Percentiles rank a stretch among this genome's conserved stretches.
phyloP scores from a whole-genome alignment of 2,113 vertebrate genomes.

The Gnathonemus echidnorhynchus region DNA sequence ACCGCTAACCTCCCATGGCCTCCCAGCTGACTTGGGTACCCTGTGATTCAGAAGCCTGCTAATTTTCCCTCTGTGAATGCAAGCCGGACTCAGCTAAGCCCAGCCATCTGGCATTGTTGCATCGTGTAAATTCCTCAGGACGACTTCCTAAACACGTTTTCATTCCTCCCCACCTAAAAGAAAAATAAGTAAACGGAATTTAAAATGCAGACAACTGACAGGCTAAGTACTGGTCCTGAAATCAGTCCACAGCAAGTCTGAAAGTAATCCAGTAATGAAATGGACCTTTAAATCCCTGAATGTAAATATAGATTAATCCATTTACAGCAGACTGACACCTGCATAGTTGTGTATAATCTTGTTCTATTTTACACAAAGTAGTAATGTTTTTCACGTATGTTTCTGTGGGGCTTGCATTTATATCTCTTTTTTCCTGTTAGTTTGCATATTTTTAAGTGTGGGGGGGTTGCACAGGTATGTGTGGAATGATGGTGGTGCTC shows the following conservation, averaged over 20 bases:
- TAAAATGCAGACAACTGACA: not conserved
- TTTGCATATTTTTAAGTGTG: not conserved
- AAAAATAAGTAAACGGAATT: not conserved
- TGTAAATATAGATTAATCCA: conserved; percentile 2
- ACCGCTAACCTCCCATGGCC: not conserved
- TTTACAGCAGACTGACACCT: not conserved
- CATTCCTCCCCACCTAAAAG: not conserved
- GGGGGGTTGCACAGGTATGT: not conserved
- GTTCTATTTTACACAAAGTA: not conserved
- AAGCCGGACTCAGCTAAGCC: not conserved
- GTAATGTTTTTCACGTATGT: not conserved
- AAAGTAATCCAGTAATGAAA: not conserved
- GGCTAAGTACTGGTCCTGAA: not conserved
- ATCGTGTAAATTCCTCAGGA: not conserved
- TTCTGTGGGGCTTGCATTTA: not conserved
- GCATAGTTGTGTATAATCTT: not conserved
- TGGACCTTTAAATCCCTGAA: conserved; percentile 11
- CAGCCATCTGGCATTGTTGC: not conserved
- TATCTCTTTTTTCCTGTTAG: not conserved
- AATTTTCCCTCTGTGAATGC: not conserved
- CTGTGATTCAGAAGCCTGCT: not conserved
- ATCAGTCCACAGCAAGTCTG: not conserved
- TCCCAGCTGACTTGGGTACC: not conserved
- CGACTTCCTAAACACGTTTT: not conserved
- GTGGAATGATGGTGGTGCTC: not conserved